These are phyloP conservation scores for Scaptomyza caliginosa DNA, from an alignment of 2,888 invertebrate genomes.

Conservation along the genomic window DNA sequence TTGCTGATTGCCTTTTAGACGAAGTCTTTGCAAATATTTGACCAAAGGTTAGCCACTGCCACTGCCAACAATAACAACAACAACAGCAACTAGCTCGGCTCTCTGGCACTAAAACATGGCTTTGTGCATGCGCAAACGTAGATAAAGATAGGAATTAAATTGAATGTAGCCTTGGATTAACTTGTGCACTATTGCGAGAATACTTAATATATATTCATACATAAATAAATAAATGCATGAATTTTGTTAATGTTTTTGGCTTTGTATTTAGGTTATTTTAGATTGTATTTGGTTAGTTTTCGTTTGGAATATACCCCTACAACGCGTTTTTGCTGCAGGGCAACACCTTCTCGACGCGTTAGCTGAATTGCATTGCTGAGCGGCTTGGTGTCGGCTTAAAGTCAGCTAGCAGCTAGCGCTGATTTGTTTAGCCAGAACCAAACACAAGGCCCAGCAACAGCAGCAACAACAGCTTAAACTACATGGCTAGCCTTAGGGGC, in stretches of 20 bases:
- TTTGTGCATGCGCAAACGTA: conserved; percentile 22
- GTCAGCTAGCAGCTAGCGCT: conserved; percentile 47
- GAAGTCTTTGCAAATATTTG: conserved; percentile 55
- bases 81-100: conserved; percentile 8
- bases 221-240: not conserved
- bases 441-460: conserved; percentile 1
- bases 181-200: not conserved
- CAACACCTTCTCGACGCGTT: conserved; percentile 32
- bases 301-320: not conserved
- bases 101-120: conserved; percentile 23
- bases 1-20: conserved; percentile 49
- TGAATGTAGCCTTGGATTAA: not conserved
- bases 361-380: conserved; percentile 71
- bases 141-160: not conserved
- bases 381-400: conserved; percentile 76
- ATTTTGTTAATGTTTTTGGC: not conserved
- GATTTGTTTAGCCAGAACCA: conserved; percentile 61
- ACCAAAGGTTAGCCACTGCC: conserved; percentile 62
- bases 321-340: conserved; percentile 7
- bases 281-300: too few relatives aligned
- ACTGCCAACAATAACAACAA: conserved; percentile 19
- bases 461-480: not conserved
- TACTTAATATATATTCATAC: not conserved
- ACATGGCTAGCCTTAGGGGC: not conserved
- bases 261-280: not conserved